phyloP scores from a whole-genome alignment of 2,888 invertebrate genomes.

The Tyria jacobaeae region DNA sequence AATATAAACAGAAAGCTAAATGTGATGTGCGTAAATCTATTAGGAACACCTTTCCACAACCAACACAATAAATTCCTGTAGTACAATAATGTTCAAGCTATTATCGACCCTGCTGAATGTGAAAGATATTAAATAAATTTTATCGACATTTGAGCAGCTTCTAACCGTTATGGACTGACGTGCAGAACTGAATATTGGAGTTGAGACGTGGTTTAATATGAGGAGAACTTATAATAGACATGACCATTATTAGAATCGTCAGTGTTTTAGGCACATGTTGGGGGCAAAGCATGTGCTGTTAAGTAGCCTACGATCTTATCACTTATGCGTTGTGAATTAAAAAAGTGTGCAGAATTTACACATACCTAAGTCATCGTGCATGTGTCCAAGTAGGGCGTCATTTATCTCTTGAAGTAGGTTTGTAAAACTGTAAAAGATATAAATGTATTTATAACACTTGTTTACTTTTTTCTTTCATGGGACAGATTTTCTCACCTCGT shows the following conservation, averaged over 20 bases:
- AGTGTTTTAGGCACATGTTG: too few species aligned
- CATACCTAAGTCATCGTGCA: not conserved
- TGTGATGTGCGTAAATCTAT: not conserved
- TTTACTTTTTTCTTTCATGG: too few species aligned
- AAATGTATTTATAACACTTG: not conserved
- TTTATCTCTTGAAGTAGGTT: not conserved
- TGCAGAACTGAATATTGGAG: not conserved
- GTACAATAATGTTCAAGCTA: conserved; percentile 9
- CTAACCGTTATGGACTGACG: not conserved
- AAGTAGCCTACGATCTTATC: too few species aligned
- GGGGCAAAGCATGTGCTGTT: too few species aligned
- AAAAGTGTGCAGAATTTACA: not conserved
- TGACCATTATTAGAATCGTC: too few species aligned
- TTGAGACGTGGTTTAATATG: not conserved
- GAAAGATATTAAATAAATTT: conserved; percentile 5
- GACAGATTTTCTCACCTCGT: too few species aligned
- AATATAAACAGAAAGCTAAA: not conserved
- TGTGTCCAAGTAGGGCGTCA: not conserved
- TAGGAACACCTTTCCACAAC: conserved; percentile 5
- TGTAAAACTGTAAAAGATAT: not conserved
- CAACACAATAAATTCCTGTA: conserved; percentile 14
- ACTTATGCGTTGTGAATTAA: not conserved
- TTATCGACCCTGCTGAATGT: conserved; percentile 4
- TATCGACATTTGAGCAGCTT: conserved; percentile 5
- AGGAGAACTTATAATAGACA: not conserved